Conservation (phyloP, 2,113 vertebrate genomes). For the Noctilio leporinus region DNA sequence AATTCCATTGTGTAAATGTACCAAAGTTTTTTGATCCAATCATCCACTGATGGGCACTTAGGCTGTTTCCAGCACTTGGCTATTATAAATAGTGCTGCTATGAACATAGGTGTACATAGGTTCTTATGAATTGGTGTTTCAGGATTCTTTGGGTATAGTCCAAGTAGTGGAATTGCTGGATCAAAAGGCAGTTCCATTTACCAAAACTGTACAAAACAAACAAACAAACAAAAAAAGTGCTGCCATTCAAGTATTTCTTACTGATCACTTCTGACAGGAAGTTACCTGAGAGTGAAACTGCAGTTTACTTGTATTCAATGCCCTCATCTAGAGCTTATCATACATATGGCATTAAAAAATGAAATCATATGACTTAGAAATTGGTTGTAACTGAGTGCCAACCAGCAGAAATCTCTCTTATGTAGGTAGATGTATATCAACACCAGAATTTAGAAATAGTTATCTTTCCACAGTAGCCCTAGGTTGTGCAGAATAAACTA, state of each 20-base stretch:
- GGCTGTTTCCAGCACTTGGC: too few species aligned
- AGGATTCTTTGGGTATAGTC: too few species aligned
- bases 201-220: neutral
- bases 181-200: too few species aligned
- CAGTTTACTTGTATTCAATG: neutral
- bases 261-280: neutral
- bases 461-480: neutral
- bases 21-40: too few species aligned
- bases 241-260: neutral
- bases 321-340: neutral
- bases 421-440: neutral
- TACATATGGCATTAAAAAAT: neutral
- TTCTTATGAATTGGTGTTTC: too few species aligned
- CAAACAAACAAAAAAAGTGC: too few species aligned
- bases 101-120: too few species aligned
- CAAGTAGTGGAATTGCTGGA: too few species aligned
- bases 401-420: neutral
- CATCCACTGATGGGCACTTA: too few species aligned
- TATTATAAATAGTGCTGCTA: too few species aligned
- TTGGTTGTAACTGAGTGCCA: neutral
- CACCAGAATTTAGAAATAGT: neutral
- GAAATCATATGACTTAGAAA: neutral
- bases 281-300: neutral
- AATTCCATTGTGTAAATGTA: too few species aligned
- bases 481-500: neutral